phyloP scores from a whole-genome alignment of 1,140 invertebrate species.

The Scaptomyza montana region DNA sequence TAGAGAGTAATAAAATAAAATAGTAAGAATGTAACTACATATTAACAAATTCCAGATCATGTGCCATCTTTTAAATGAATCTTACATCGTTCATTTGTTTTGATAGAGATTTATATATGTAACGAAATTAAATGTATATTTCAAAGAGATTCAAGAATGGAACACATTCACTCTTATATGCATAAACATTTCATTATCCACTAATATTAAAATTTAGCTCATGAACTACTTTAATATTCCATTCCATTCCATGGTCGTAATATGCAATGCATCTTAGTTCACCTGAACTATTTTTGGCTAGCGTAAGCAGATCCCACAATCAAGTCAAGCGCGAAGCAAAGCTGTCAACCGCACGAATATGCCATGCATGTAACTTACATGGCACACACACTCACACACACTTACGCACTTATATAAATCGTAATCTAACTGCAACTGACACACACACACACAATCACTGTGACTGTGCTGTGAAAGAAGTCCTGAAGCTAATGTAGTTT shows the following conservation, averaged over 20 bases:
- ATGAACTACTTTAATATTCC: slow-evolving; percentile 25
- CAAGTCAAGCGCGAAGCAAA: slow-evolving; percentile 51
- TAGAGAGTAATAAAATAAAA: no score
- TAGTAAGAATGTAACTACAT: no score
- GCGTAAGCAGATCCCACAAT: slow-evolving; percentile 41
- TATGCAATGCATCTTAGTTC: neutral
- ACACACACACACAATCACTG: neutral
- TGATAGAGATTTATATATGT: no score
- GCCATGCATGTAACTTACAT: slow-evolving; percentile 7
- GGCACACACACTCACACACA: slow-evolving; percentile 20
- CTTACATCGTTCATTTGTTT: no score
- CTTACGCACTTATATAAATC: slow-evolving; percentile 19
- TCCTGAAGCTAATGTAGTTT: slow-evolving; percentile 73
- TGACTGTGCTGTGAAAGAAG: neutral
- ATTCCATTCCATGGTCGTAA: neutral
- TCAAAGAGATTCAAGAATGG: no score
- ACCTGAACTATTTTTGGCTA: slow-evolving; percentile 37
- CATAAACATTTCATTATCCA: no score
- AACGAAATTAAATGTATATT: no score
- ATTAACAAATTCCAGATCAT: no score
- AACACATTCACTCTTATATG: no score
- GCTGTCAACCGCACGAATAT: slow-evolving; percentile 69
- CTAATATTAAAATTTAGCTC: no score
- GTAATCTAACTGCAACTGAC: slow-evolving; percentile 62
- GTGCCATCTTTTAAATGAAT: no score